phyloP scores from a whole-genome alignment of 2,797 vertebrate species.

The Karalla daura region DNA sequence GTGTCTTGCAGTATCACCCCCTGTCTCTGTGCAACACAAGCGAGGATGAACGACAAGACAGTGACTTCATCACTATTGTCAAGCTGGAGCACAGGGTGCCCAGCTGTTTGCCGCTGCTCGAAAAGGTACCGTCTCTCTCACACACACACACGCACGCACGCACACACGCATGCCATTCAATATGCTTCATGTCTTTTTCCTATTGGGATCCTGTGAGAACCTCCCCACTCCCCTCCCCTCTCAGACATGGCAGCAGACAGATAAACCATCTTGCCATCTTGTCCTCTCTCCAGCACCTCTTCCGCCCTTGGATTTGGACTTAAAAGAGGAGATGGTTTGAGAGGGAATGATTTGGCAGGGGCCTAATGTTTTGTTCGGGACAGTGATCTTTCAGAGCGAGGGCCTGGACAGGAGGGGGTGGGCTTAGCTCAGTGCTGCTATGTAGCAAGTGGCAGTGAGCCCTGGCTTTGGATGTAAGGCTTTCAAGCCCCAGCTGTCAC shows the following conservation, averaged over 20 bases:
- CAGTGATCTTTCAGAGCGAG: conserved; percentile 68
- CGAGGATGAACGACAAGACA: conserved; percentile 93
- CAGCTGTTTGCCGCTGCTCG: conserved; percentile 91
- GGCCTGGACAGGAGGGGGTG: conserved; percentile 63
- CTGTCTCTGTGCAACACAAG: conserved; percentile 97
- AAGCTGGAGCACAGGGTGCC: conserved; percentile 92
- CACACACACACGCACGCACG: conserved; percentile 9
- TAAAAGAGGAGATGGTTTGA: conserved; percentile 65
- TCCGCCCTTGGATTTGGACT: conserved; percentile 64
- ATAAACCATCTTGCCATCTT: conserved; percentile 45
- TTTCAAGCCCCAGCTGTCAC: conserved; percentile 80
- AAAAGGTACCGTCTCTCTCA: conserved; percentile 85
- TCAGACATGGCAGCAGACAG: conserved; percentile 48
- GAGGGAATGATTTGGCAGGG: conserved; percentile 71
- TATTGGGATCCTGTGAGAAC: conserved; percentile 40
- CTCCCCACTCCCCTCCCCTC: conserved; percentile 37
- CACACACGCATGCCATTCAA: background rate
- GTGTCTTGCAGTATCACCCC: conserved; percentile 90
- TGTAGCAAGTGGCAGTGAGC: conserved; percentile 76
- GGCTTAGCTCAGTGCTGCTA: conserved; percentile 69
- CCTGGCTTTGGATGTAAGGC: conserved; percentile 78
- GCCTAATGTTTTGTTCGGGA: conserved; percentile 68
- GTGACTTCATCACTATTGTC: conserved; percentile 94
- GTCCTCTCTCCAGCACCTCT: conserved; percentile 48
- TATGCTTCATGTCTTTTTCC: conserved; percentile 6